Evolutionary conservation across 1,140 invertebrate species (phyloP), one percentile per base, ranked within the genome.

Genomic region (Neotoxoptera formosana): DNA sequence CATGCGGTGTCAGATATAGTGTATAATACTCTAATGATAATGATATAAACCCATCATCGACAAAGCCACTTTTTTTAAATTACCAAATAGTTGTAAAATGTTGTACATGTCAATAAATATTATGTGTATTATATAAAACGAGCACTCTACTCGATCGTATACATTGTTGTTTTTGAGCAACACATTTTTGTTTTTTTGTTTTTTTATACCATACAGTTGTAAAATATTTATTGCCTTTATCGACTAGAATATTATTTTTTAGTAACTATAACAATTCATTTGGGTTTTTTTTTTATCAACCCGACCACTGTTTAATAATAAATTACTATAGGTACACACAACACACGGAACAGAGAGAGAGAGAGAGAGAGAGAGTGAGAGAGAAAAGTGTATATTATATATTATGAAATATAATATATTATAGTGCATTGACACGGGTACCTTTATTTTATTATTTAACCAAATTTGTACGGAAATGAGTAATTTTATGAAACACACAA

Each of bases 11-110:
- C n/a, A 88, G n/a, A 51, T 48, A 17, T 48, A 17, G 7, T 88
- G 30, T 51, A 51, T 20, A 88, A 51, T 20, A 88, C n/a, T n/a
- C n/a, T n/a, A n/a, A n/a, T n/a, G n/a, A n/a, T n/a, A n/a, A n/a
- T n/a, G n/a, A 88, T n/a, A 30, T 86, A 36, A n/a, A 11, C 21
- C 45, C 41, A 86, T 86, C 41, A 41, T 41, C 4, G 53, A 51
- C 48, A 89, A 89, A 89, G n/a, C 17, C 20, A 87, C 84, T 25
- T 84, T 87, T 84, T 87, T 87, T 7, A 87, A 87, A 53, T 34
- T 17, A 88, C 7, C 23, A 34, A 84, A 36, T 21, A 89, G n/a
- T 51, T 25, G 53, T 89, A 34, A 89, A 89, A 89, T 51, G 20
- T 53, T 53, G 20, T 25, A 23, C n/a, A 47, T n/a, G 45, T 23